Evolutionary conservation across 2,797 vertebrate genomes (phyloP).

Genomic region (Coregonus suidteri): DNA sequence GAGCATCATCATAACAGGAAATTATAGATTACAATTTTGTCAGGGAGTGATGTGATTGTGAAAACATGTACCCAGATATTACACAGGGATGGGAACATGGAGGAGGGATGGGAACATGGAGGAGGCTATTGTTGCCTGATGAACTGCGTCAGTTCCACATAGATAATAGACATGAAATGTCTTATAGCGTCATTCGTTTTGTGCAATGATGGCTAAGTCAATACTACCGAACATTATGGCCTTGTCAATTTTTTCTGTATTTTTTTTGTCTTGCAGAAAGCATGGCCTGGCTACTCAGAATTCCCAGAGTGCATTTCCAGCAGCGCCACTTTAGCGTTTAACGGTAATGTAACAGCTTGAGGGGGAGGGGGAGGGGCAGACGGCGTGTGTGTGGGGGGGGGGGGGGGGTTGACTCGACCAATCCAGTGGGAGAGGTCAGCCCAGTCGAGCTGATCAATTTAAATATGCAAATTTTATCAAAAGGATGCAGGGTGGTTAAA

Average conservation of each 20-base stretch:
- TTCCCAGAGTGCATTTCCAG: slow-evolving; percentile 12
- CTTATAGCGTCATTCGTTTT: neutral
- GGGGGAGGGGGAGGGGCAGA: slow-evolving; percentile 28
- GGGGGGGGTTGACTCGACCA: slow-evolving; percentile 15
- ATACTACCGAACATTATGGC: neutral
- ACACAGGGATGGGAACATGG: neutral
- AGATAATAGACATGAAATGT: neutral
- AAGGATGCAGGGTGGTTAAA: slow-evolving; percentile 27
- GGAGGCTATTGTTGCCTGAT: neutral
- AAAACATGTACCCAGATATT: neutral
- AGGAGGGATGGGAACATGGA: too few relatives aligned
- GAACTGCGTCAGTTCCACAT: neutral
- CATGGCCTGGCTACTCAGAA: slow-evolving; percentile 1
- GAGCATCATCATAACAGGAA: slow-evolving; percentile 36
- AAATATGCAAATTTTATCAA: slow-evolving; percentile 88
- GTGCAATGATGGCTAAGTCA: neutral
- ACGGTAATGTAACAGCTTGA: slow-evolving; percentile 34
- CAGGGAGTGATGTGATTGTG: neutral
- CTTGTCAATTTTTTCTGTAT: neutral
- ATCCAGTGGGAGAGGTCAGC: slow-evolving; percentile 67
- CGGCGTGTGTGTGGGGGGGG: neutral
- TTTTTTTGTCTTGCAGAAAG: neutral
- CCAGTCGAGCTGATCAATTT: slow-evolving; percentile 86
- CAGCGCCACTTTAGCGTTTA: slow-evolving; percentile 7
- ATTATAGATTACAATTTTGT: neutral